These are phyloP conservation scores for Leptinotarsa rubiginosa DNA, from an alignment of 2,888 invertebrate genomes.

Conservation along the genomic window DNA sequence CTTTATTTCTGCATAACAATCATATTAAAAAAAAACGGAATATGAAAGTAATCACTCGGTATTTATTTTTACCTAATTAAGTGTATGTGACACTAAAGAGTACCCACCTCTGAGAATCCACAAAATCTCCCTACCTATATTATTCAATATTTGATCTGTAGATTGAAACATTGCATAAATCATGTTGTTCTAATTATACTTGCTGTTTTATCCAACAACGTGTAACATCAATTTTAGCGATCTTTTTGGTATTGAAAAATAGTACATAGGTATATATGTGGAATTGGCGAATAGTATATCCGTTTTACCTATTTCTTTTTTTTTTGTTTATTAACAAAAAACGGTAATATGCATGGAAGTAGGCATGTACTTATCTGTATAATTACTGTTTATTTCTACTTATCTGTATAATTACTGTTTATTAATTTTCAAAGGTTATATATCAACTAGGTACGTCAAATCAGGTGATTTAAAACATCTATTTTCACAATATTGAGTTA, in stretches of 20 bases:
- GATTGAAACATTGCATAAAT: too few species aligned
- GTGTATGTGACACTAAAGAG: too few species aligned
- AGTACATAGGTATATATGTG: not conserved
- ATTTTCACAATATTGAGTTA: not conserved
- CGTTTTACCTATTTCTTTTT: not conserved
- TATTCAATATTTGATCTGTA: too few species aligned
- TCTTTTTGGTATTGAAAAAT: too few species aligned
- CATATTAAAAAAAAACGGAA: too few species aligned
- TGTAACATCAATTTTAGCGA: too few species aligned
- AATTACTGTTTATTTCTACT: conserved; percentile 7
- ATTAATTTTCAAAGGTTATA: not conserved
- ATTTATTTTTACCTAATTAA: too few species aligned
- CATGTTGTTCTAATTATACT: too few species aligned
- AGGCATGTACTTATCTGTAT: not conserved
- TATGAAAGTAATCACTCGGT: too few species aligned
- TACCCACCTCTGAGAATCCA: too few species aligned
- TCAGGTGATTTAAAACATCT: not conserved
- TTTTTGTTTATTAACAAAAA: not conserved
- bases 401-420: conserved; percentile 1
- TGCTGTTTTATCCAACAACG: too few species aligned
- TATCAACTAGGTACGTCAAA: not conserved
- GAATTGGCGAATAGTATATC: not conserved
- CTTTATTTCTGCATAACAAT: not conserved
- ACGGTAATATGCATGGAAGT: not conserved
- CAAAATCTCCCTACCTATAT: too few species aligned